Base-by-base conservation (phyloP, 2,888 invertebrate genomes). In the Limnephilus auricula region DNA sequence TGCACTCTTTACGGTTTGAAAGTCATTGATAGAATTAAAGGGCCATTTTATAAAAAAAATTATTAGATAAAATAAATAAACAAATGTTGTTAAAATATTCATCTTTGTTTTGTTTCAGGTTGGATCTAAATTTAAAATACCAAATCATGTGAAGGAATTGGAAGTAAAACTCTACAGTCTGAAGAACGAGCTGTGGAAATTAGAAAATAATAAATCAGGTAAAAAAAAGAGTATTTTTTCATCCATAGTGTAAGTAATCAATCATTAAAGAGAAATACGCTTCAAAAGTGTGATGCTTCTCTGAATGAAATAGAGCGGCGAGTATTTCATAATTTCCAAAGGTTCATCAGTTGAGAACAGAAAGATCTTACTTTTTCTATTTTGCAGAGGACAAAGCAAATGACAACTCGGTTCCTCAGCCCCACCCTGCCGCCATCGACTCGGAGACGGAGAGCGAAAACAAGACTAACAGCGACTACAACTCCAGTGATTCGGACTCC, bases 161-260 rank as follows among this genome's bases (percentile, higher is more conserved):
- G 88, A 91, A 37, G 89, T 87, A 4, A 92, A 93, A 90, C 90
- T 93, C 30, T 90, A 82, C 32, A 30, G 34, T 87, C 85, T 93
- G 32, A 92, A 93, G 50, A 90, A 92, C 31, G 92, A 93, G 89
- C 79, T 93, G 34, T 90, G 79, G 34, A 87, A 91, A 90, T 89
- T 93, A 79, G 92, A 93, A 87, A 90, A 86, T 31, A 79, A 90
- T 25, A 80, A 79, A 37, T 89, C 90, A 84, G 92, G 92, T 93
- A 88, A 82, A 45, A 45, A 45, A 13, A 45, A 45, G 13, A 45
- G 45, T 82, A 32, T 50, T 50, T 50, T 50, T 50, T 50, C 18
- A 50, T 5, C 18, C 5, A 50, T 45, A 45, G 15, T 45, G 45
- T 18, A 18, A 50, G n/a, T n/a, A n/a, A n/a, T n/a, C n/a, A n/a